These are phyloP conservation scores for Corythornis leucogaster DNA, from an alignment of 2,797 vertebrate genomes.

Conservation along the genomic window DNA sequence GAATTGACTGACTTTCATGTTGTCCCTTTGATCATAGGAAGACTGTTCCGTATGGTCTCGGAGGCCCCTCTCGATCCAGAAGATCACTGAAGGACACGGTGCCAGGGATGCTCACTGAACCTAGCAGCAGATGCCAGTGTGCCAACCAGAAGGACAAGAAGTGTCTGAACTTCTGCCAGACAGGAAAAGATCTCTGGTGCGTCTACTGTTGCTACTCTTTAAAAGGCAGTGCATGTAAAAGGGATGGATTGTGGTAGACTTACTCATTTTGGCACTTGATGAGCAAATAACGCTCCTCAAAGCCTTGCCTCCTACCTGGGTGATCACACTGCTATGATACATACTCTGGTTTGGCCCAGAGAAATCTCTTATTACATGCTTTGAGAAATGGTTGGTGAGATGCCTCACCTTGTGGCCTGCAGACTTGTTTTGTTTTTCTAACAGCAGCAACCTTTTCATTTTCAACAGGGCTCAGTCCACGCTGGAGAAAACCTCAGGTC, in stretches of 20 bases:
- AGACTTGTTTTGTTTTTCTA: not conserved
- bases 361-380: not conserved
- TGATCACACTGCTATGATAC: not conserved
- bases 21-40: constrained; percentile 78
- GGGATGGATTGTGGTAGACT: constrained; percentile 8
- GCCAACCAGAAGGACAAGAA: constrained; percentile 80
- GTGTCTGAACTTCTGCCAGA: constrained; percentile 88
- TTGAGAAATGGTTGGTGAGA: constrained; percentile 16
- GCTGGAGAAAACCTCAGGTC: constrained; percentile 46
- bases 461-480: constrained; percentile 75
- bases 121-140: constrained; percentile 85
- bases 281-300: not conserved
- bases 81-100: constrained; percentile 80
- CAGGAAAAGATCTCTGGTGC: constrained; percentile 76
- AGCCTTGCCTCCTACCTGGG: not conserved
- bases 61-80: constrained; percentile 85
- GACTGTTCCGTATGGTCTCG: constrained; percentile 93
- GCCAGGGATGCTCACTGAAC: not conserved
- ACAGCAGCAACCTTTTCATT: constrained; percentile 1
- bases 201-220: constrained; percentile 20
- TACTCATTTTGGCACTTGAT: constrained; percentile 15
- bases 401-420: not conserved
- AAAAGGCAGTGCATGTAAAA: constrained; percentile 7
- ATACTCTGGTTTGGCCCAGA: not conserved
- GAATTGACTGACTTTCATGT: constrained; percentile 12